Conservation (phyloP, 37 sponge, comb jelly and placozoan species). For the Ianthella basta region DNA sequence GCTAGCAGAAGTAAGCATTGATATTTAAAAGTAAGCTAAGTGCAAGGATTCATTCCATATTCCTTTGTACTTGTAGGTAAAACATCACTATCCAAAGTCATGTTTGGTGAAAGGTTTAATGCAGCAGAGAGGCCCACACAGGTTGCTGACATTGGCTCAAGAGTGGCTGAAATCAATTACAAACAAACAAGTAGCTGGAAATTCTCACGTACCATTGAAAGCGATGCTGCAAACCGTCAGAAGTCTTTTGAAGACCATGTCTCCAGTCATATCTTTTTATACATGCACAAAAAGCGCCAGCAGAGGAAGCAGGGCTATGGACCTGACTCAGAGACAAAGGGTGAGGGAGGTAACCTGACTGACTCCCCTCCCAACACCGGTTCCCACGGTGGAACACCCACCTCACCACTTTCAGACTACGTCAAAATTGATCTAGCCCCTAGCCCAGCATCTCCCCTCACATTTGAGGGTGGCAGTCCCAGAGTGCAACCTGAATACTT, state of each 20-base stretch:
- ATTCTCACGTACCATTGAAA: not conserved
- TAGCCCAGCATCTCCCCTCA: no score
- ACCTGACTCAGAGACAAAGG: no score
- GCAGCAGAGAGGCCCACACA: not conserved
- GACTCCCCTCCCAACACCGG: no score
- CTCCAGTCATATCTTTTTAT: constrained; percentile 4
- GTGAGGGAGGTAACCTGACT: no score
- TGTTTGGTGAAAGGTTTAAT: not conserved
- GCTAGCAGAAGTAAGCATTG: no score
- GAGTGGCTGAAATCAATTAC: not conserved
- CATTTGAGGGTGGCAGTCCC: no score
- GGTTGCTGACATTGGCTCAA: constrained; percentile 14
- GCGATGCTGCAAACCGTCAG: not conserved
- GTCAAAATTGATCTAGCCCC: no score
- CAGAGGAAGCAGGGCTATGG: not conserved
- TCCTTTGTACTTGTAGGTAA: not conserved
- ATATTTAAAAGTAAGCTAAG: no score
- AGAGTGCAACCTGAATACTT: not conserved
- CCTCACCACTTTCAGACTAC: no score
- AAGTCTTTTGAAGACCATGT: constrained; percentile 2
- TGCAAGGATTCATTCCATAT: no score
- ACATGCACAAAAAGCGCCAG: constrained; percentile 9
- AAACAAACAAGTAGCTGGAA: not conserved
- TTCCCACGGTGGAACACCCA: no score
- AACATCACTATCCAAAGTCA: constrained; percentile 1